phyloP scores from a whole-genome alignment of 2,888 invertebrate species.

The Lasius platythorax region DNA sequence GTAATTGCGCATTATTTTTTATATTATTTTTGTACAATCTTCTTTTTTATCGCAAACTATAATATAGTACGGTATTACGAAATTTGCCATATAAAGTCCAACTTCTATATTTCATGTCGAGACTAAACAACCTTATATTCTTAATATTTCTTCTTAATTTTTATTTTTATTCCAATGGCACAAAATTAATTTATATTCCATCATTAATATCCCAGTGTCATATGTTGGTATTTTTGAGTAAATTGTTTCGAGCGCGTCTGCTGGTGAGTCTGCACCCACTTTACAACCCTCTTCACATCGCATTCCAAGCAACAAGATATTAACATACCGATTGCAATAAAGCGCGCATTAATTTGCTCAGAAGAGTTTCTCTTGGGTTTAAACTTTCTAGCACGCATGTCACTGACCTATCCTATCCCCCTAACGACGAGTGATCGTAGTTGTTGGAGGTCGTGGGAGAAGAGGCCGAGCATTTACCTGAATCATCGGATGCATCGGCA shows the following conservation, averaged over 20 bases:
- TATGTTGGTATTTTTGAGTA: background rate
- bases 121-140: no score
- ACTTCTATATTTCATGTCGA: no score
- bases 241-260: background rate
- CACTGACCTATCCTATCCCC: slow-evolving; percentile 79
- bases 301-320: background rate
- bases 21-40: background rate
- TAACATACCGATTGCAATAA: background rate
- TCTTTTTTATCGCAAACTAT: background rate
- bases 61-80: background rate
- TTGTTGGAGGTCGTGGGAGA: slow-evolving; percentile 57
- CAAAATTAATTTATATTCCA: background rate
- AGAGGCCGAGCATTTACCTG: slow-evolving; percentile 76
- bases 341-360: background rate
- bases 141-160: no score
- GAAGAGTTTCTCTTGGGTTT: slow-evolving; percentile 66
- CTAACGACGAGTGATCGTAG: slow-evolving; percentile 42
- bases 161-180: no score
- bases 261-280: no score
- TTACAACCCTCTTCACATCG: background rate
- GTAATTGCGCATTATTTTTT: slow-evolving; percentile 38
- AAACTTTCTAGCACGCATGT: slow-evolving; percentile 82
- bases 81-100: no score
- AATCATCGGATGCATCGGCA: slow-evolving; percentile 83
- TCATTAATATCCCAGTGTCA: background rate